These are phyloP conservation scores for Eulemur coronatus DNA, from an alignment of 2,797 vertebrate species.

Conservation along the genomic window DNA sequence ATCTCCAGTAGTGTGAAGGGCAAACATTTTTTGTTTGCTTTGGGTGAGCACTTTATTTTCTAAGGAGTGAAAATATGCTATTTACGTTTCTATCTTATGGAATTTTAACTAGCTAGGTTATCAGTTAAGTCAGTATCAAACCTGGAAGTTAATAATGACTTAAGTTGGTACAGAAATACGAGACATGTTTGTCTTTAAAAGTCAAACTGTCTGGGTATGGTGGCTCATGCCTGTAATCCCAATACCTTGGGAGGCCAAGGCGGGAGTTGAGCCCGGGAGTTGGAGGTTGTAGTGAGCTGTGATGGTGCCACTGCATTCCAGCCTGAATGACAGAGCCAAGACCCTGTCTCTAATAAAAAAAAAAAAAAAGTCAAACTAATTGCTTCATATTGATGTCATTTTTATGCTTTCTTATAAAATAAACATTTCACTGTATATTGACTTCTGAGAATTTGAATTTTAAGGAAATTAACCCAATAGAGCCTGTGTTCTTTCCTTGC, in stretches of 20 bases:
- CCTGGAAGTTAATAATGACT: slow-evolving; percentile 1
- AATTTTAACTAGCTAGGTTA: background rate
- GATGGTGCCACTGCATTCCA: background rate
- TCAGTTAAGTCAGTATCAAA: background rate
- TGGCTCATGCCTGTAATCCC: background rate
- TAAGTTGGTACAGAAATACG: background rate
- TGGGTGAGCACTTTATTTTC: slow-evolving; percentile 12
- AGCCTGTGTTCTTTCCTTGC: background rate
- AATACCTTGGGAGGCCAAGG: background rate
- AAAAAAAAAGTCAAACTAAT: slow-evolving; percentile 12
- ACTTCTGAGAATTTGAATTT: slow-evolving; percentile 44
- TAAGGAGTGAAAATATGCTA: background rate
- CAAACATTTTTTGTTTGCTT: slow-evolving; percentile 5
- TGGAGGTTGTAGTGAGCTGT: background rate
- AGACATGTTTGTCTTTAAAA: slow-evolving; percentile 35
- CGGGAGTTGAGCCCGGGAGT: background rate
- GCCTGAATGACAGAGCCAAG: background rate
- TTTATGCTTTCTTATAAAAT: slow-evolving; percentile 37
- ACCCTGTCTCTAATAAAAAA: background rate
- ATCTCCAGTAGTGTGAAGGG: background rate
- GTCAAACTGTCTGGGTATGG: background rate
- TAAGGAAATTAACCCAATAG: background rate
- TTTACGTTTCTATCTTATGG: slow-evolving; percentile 22
- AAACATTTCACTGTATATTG: background rate
- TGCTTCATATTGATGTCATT: background rate